Conservation (phyloP, 92 coral and sea anemone species). For the Phymanthus crucifer region DNA sequence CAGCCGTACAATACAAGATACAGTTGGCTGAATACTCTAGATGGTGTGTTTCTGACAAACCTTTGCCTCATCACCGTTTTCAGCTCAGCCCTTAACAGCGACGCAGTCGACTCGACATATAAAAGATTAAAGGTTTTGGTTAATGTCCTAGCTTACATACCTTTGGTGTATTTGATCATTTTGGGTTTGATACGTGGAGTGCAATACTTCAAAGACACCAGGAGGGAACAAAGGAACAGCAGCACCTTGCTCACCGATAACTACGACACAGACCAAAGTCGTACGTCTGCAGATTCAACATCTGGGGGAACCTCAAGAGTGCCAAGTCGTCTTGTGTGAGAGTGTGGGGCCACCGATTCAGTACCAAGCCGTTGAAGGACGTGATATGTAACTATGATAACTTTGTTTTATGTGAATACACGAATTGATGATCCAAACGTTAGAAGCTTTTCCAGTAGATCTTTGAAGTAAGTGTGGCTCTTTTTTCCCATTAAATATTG, state of each 20-base stretch:
- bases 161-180: conserved; percentile 62
- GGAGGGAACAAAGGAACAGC: neutral
- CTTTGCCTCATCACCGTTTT: conserved; percentile 70
- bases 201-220: neutral
- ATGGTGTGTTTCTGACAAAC: conserved; percentile 76
- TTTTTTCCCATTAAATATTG: too few species aligned
- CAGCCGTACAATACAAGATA: conserved; percentile 73
- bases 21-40: conserved; percentile 74
- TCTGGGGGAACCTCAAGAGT: neutral
- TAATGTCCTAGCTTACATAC: conserved; percentile 71
- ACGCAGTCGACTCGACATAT: conserved; percentile 32
- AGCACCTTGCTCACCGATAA: neutral
- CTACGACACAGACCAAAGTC: neutral
- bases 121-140: conserved; percentile 42
- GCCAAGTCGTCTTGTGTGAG: neutral
- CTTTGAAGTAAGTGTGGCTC: too few species aligned
- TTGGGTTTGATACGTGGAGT: neutral
- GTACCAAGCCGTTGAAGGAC: too few species aligned
- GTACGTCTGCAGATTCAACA: neutral
- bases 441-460: too few species aligned
- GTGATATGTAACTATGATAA: too few species aligned
- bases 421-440: too few species aligned
- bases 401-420: too few species aligned
- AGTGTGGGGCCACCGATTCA: neutral
- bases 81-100: conserved; percentile 52